Evolutionary conservation across 2,888 invertebrate species (phyloP).

Genomic region (Sepioteuthis lessoniana): DNA sequence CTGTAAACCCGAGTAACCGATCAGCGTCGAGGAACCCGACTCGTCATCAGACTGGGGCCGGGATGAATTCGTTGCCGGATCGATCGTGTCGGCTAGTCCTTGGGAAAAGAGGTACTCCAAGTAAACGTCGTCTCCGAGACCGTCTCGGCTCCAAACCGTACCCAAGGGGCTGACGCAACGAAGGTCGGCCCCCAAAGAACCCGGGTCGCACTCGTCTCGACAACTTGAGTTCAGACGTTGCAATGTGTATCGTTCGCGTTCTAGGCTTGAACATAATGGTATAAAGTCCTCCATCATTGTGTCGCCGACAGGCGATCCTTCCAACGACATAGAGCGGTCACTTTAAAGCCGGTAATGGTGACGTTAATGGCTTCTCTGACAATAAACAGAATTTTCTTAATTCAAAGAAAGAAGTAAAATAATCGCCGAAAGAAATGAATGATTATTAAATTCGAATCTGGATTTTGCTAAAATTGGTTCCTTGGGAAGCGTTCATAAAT

Average conservation of each 20-base stretch:
- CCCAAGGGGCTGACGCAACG: constrained; percentile 62
- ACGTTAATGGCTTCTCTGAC: neutral
- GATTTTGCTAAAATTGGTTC: neutral
- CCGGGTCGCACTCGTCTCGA: constrained; percentile 62
- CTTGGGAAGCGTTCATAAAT: neutral
- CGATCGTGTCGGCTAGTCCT: constrained; percentile 68
- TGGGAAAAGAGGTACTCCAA: constrained; percentile 71
- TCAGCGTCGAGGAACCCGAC: constrained; percentile 50
- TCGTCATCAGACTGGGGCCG: constrained; percentile 51
- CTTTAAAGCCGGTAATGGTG: constrained; percentile 5
- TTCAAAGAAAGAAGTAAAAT: neutral
- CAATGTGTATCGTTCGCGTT: constrained; percentile 70
- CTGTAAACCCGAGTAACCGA: constrained; percentile 53
- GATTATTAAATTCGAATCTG: neutral
- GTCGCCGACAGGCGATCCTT: neutral
- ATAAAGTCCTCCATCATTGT: constrained; percentile 68
- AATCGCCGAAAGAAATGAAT: neutral
- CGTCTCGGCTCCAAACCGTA: constrained; percentile 61
- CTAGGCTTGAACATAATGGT: constrained; percentile 69
- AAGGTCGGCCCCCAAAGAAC: constrained; percentile 58
- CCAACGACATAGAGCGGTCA: neutral
- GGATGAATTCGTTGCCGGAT: constrained; percentile 51
- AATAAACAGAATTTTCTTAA: too few species aligned
- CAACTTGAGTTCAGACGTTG: constrained; percentile 72
- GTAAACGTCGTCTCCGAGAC: constrained; percentile 69